phyloP scores from a whole-genome alignment of 2,113 vertebrate genomes.

The Galbula dea region DNA sequence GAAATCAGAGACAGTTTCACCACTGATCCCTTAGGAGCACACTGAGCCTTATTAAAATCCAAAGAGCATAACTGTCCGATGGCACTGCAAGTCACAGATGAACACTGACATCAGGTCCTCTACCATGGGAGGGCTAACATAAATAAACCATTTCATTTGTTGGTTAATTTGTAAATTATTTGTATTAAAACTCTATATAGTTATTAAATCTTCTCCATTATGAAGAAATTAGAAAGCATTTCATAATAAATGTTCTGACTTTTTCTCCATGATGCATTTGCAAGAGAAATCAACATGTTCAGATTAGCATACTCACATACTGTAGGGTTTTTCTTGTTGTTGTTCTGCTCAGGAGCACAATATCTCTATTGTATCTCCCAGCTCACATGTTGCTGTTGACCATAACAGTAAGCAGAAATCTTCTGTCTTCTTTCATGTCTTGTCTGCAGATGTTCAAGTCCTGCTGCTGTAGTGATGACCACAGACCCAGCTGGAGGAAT shows the following conservation, averaged over 20 bases:
- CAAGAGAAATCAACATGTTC: not conserved
- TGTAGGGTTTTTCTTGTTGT: not conserved
- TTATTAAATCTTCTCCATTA: not conserved
- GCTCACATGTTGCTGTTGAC: not conserved
- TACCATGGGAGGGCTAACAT: not conserved
- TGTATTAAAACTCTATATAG: not conserved
- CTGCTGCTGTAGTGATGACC: not conserved
- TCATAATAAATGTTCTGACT: not conserved
- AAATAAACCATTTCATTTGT: fast-evolving
- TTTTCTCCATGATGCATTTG: not conserved
- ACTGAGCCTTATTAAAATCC: not conserved
- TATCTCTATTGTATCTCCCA: not conserved
- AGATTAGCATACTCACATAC: not conserved
- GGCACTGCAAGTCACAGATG: not conserved
- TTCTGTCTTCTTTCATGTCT: not conserved
- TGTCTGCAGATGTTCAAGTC: not conserved
- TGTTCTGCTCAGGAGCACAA: not conserved
- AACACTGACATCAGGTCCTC: not conserved
- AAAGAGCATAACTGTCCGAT: not conserved
- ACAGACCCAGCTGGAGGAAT: not conserved
- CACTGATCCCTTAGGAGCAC: not conserved
- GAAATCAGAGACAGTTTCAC: not conserved
- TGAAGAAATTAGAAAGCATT: not conserved
- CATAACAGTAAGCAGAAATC: not conserved
- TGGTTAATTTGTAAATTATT: not conserved